Conservation (phyloP, 2,797 vertebrate genomes). For the Stomatorhinus walkeri region DNA sequence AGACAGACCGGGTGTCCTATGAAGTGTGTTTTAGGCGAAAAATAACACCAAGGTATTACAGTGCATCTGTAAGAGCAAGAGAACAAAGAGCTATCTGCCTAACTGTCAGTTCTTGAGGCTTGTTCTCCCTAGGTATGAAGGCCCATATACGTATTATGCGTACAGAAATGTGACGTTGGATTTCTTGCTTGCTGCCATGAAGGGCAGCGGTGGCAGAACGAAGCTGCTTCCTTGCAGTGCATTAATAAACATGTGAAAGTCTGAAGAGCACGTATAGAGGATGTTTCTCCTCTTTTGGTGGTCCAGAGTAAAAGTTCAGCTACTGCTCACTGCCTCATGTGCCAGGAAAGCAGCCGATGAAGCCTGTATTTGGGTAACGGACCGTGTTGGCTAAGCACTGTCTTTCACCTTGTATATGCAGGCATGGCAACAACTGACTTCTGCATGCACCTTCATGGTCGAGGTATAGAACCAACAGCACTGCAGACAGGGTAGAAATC, state of each 20-base stretch:
- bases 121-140: background rate
- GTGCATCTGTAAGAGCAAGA: background rate
- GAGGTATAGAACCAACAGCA: background rate
- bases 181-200: background rate
- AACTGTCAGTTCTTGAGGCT: background rate
- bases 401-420: background rate
- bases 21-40: background rate
- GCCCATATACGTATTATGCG: background rate
- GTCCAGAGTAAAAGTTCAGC: background rate
- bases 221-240: background rate
- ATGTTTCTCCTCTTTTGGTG: background rate
- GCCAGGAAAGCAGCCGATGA: background rate
- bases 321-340: background rate
- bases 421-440: background rate
- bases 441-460: background rate
- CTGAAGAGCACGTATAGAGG: background rate
- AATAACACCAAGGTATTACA: background rate
- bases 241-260: too few relatives aligned
- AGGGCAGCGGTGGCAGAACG: background rate
- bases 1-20: slow-evolving; percentile 37
- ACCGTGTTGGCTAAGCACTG: background rate
- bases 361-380: background rate
- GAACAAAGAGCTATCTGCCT: background rate
- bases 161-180: background rate
- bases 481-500: background rate